Evolutionary conservation across 2,888 invertebrate genomes (phyloP).

Genomic region (Acanthosepion pharaonis): DNA sequence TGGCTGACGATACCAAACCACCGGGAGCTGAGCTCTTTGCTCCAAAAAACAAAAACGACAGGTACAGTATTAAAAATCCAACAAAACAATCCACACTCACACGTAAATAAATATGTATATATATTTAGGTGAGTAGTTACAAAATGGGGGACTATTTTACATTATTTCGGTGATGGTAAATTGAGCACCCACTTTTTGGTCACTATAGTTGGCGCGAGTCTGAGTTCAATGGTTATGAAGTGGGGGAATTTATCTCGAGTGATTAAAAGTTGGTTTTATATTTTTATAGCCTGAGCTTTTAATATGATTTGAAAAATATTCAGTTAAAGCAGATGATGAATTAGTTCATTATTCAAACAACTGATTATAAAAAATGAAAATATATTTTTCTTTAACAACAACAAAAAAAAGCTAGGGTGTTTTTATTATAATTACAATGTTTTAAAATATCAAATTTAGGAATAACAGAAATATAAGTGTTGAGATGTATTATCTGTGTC

Average conservation of each 20-base stretch:
- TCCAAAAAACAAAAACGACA: slow-evolving; percentile 9
- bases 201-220: slow-evolving; percentile 33
- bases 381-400: not conserved
- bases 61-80: not conserved
- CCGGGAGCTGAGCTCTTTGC: not conserved
- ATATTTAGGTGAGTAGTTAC: not conserved
- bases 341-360: not conserved
- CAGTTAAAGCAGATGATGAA: not conserved
- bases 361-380: not conserved
- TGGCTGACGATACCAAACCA: not conserved
- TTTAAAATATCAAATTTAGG: not conserved
- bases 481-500: not conserved
- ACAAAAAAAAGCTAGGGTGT: not conserved
- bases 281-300: not conserved
- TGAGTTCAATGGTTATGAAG: not conserved
- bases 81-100: not conserved
- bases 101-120: not conserved
- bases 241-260: not conserved
- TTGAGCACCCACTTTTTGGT: not conserved
- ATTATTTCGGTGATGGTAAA: not conserved
- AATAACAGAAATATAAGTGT: not conserved
- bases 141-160: not conserved
- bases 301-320: not conserved
- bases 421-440: not conserved
- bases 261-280: not conserved